Base-by-base conservation (phyloP, 2,797 vertebrate species). In the Acipenser ruthenus region DNA sequence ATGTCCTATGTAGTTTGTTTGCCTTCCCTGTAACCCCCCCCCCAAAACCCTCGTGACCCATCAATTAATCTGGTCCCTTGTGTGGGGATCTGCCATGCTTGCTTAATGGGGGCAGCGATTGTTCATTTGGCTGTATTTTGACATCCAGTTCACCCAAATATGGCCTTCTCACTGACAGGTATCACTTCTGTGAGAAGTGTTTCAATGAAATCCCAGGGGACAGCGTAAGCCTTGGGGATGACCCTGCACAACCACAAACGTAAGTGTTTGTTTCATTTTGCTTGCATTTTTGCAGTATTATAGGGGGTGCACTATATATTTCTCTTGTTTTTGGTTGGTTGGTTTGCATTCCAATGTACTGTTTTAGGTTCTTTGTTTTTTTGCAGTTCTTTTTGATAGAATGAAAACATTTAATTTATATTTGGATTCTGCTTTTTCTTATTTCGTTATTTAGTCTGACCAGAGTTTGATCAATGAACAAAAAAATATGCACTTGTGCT, bases 181-280 rank as follows among this genome's bases (percentile, higher is more conserved):
- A 99, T 91, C 95, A 99, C 89, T 99, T 98, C 88, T 99, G 97
- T 86, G 97, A 99, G 87, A 99, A 98, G 87, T 99, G 97, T 90
- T 99, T 99, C 89, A 99, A 96, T 83, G 96, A 99, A 90, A 98
- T 99, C 88, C 95, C 98, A 85, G 96, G 95, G 74, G 95, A 98
- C 78, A 98, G 93, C 77, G 94, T 99, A 82, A 98, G 95, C 53
- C 87, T 99, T 79, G 97, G 96, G 79, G 97, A 99, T 65, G 96
- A 99, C 85, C 96, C 97, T 75, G 92, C 95, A 75, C 96, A 97
- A 82, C 94, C 96, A 49, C 97, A 98, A 83, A 98, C 97, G 96
- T 99, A 88, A 96, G 96, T 91, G 11, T 0, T 71, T 67, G 4
- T 69, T 12, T 10, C 8, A 7, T 15, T 8, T 6, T 60, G 10